These are phyloP conservation scores for Falco concolor DNA, from an alignment of 2,797 vertebrate species.

Conservation along the genomic window DNA sequence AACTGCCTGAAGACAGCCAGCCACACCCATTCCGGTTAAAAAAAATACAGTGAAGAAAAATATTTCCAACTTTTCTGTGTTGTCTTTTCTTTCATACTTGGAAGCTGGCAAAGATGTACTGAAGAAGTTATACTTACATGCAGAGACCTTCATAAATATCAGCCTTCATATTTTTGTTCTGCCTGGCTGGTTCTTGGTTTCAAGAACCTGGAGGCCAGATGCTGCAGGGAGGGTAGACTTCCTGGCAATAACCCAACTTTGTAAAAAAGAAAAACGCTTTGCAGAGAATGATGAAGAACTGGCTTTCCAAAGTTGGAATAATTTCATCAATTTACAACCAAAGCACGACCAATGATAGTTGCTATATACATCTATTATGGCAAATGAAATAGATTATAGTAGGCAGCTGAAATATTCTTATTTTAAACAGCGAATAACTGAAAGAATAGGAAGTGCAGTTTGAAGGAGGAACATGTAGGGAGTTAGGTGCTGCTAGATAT, in stretches of 20 bases:
- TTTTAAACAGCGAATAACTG: not conserved
- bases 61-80: not conserved
- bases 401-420: slow-evolving; percentile 13
- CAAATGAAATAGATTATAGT: slow-evolving; percentile 10
- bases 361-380: not conserved
- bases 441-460: slow-evolving; percentile 11
- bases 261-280: slow-evolving; percentile 57
- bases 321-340: slow-evolving; percentile 44
- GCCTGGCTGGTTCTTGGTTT: slow-evolving; percentile 36
- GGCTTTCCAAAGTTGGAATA: slow-evolving; percentile 37
- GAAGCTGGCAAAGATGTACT: slow-evolving; percentile 12
- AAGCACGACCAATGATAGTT: slow-evolving; percentile 7
- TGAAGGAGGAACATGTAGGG: not conserved
- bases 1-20: not conserved
- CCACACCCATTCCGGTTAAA: not conserved
- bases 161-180: slow-evolving; percentile 43
- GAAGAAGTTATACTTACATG: slow-evolving; percentile 26
- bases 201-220: slow-evolving; percentile 65
- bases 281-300: slow-evolving; percentile 53
- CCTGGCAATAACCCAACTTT: slow-evolving; percentile 40
- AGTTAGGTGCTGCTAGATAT: not conserved
- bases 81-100: slow-evolving; percentile 35
- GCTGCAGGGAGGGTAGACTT: slow-evolving; percentile 28
- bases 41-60: not conserved
- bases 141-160: slow-evolving; percentile 40